Conservation (phyloP, 2,888 invertebrate species). For the Plagiodera versicolora region DNA sequence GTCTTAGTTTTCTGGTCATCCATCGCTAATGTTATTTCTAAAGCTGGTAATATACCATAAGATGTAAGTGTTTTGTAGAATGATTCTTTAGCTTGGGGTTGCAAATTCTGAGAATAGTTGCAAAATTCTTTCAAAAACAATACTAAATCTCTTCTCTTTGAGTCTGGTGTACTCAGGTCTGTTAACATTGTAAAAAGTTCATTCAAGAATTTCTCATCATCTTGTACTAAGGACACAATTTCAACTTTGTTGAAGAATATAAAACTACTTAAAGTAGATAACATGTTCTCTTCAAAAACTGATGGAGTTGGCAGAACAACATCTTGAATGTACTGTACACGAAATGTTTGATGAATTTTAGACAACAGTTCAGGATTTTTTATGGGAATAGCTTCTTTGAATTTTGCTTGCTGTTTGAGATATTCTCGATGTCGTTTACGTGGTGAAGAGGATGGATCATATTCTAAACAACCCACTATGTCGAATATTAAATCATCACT, state of each 20-base stretch:
- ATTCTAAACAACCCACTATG: conserved; percentile 97
- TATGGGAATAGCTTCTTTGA: conserved; percentile 92
- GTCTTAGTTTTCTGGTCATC: conserved; percentile 94
- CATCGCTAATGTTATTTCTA: conserved; percentile 88
- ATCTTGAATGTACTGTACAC: conserved; percentile 99
- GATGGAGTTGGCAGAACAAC: conserved; percentile 98
- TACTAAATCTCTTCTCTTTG: conserved; percentile 89
- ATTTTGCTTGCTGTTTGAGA: conserved; percentile 87
- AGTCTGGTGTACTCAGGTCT: conserved; percentile 82
- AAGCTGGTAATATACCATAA: conserved; percentile 83
- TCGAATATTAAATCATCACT: conserved; percentile 95
- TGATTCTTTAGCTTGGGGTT: conserved; percentile 94
- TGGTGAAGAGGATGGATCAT: conserved; percentile 85
- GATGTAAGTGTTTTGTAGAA: conserved; percentile 95
- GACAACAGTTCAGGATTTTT: conserved; percentile 91
- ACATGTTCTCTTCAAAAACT: conserved; percentile 98
- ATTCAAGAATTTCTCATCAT: conserved; percentile 94
- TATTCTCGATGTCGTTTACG: conserved; percentile 96
- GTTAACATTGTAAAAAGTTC: conserved; percentile 93
- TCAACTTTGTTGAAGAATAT: conserved; percentile 99
- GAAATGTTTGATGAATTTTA: conserved; percentile 99
- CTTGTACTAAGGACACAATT: conserved; percentile 96
- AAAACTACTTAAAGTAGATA: conserved; percentile 96
- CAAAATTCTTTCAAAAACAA: conserved; percentile 99
- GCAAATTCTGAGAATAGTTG: conserved; percentile 97